These are phyloP conservation scores for Achlya flavicornis DNA, from an alignment of 2,888 invertebrate species.

Conservation along the genomic window DNA sequence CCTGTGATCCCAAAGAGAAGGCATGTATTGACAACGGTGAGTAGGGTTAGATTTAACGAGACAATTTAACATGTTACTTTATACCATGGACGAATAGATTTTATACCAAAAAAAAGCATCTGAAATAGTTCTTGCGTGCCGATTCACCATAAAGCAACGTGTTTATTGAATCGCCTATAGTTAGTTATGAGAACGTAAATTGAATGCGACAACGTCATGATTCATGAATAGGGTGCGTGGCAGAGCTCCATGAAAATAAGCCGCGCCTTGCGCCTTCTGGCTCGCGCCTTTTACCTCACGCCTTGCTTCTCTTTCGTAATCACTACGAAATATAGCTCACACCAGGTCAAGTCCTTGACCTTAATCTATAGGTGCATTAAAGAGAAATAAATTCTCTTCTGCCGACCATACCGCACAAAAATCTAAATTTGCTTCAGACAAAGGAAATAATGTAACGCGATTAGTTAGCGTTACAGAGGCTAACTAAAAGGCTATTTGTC, in stretches of 20 bases:
- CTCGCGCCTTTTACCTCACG: slow-evolving; percentile 18
- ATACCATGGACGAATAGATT: no score
- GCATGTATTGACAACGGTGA: neutral
- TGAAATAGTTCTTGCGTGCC: neutral
- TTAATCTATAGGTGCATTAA: slow-evolving; percentile 40
- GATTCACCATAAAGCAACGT: neutral
- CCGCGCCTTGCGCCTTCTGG: slow-evolving; percentile 25
- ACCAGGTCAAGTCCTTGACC: slow-evolving; percentile 33
- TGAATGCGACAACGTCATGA: slow-evolving; percentile 32
- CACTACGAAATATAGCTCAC: slow-evolving; percentile 34
- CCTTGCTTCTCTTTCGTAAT: slow-evolving; percentile 31
- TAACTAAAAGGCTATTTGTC: neutral
- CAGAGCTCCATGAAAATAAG: slow-evolving; percentile 26
- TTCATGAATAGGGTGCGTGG: slow-evolving; percentile 36
- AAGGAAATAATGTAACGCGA: neutral
- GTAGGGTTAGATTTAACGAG: no score
- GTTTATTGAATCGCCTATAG: slow-evolving; percentile 1
- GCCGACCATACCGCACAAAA: slow-evolving; percentile 10
- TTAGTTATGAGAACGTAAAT: slow-evolving; percentile 8
- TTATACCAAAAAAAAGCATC: neutral
- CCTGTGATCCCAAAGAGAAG: neutral
- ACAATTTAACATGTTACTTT: no score
- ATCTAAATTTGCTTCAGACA: slow-evolving; percentile 10
- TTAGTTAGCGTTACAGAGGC: neutral
- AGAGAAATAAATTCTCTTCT: slow-evolving; percentile 32